phyloP scores from a whole-genome alignment of 2,113 vertebrate species.

The Tringa solitaria region DNA sequence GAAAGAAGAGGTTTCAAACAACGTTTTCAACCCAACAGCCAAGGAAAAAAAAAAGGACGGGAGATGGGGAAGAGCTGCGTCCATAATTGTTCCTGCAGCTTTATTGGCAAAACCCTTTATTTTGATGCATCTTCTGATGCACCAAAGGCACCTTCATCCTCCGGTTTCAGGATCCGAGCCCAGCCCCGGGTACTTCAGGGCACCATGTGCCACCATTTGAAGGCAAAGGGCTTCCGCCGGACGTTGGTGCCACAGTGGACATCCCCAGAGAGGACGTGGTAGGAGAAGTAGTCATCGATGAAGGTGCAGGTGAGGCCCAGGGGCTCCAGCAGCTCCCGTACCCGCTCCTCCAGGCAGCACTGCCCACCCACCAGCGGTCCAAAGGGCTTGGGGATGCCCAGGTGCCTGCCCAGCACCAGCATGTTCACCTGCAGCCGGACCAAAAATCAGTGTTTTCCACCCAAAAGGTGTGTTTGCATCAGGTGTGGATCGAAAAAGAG shows the following conservation, averaged over 20 bases:
- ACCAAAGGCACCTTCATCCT: background rate
- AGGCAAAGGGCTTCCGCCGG: slow-evolving; percentile 75
- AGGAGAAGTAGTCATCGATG: slow-evolving; percentile 83
- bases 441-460: background rate
- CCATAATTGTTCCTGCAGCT: background rate
- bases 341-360: slow-evolving; percentile 82
- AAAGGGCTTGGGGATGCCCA: slow-evolving; percentile 91
- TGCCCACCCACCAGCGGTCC: slow-evolving; percentile 80
- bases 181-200: slow-evolving; percentile 32
- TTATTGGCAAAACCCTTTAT: background rate
- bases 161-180: background rate
- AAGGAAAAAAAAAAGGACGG: background rate
- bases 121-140: background rate
- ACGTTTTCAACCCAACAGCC: accelerated
- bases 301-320: slow-evolving; percentile 84
- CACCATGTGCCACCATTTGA: slow-evolving; percentile 88
- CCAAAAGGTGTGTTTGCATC: background rate
- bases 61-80: background rate
- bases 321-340: slow-evolving; percentile 77
- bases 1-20: too few relatives aligned
- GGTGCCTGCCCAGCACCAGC: slow-evolving; percentile 84
- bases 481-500: background rate
- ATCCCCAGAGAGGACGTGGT: slow-evolving; percentile 81
- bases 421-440: slow-evolving; percentile 83
- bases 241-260: slow-evolving; percentile 92